A percentile compares a stretch with the other conserved stretches of the same genome.
Evolutionary conservation across 2,113 vertebrate genomes (phyloP).

Genomic region (Felis catus): DNA sequence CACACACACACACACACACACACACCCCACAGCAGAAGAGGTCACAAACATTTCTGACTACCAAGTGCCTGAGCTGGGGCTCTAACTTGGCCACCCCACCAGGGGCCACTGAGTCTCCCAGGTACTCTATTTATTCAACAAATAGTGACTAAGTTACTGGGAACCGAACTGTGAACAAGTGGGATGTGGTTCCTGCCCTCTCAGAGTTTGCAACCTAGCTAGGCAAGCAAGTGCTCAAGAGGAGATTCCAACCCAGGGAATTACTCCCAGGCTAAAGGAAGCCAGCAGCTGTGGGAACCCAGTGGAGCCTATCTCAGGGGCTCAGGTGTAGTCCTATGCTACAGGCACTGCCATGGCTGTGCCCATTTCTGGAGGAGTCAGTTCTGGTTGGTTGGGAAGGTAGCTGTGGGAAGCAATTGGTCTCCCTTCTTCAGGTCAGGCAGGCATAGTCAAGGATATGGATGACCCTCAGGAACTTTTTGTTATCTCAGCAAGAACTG

Average conservation of each 20-base stretch:
- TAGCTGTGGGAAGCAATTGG: not conserved
- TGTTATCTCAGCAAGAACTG: not conserved
- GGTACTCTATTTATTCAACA: not conserved
- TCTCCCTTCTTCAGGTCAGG: not conserved
- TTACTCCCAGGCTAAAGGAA: not conserved
- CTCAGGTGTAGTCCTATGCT: not conserved
- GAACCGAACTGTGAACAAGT: not conserved
- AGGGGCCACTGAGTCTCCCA: not conserved
- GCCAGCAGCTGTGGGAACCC: not conserved
- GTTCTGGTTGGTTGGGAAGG: not conserved
- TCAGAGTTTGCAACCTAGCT: not conserved
- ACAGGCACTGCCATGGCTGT: not conserved
- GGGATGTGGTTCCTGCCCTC: not conserved
- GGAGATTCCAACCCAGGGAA: not conserved
- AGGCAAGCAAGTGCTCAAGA: not conserved
- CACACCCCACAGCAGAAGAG: not conserved
- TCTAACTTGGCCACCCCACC: not conserved
- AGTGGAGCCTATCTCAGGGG: not conserved
- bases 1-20: not conserved
- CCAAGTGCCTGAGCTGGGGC: not conserved
- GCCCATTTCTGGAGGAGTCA: not conserved
- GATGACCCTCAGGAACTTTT: not conserved
- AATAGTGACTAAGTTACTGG: not conserved
- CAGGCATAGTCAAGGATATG: not conserved
- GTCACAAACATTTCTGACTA: not conserved